These are phyloP conservation scores for Ormyrus pomaceus DNA, from an alignment of 2,888 invertebrate species.

Conservation along the genomic window DNA sequence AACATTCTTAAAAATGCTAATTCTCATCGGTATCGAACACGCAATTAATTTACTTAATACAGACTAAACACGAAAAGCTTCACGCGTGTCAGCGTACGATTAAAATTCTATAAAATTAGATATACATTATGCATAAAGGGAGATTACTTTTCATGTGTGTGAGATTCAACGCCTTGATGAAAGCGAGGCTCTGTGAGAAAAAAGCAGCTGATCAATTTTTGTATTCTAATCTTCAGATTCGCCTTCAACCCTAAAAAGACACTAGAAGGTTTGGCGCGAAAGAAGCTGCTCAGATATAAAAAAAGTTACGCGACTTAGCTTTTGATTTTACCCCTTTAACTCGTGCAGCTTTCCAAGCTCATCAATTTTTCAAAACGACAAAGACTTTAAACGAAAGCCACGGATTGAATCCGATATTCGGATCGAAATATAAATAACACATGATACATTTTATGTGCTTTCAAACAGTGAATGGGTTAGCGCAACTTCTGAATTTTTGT, in stretches of 20 bases:
- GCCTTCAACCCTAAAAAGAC: background rate
- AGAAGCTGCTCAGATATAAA: background rate
- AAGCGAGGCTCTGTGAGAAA: too few species aligned
- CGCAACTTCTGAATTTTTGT: conserved; percentile 62
- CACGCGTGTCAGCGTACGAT: background rate
- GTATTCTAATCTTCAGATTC: conserved; percentile 5
- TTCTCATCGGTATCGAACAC: background rate
- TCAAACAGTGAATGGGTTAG: conserved; percentile 56
- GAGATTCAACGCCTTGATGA: too few species aligned
- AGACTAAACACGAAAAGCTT: conserved; percentile 2
- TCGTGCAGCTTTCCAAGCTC: conserved; percentile 15
- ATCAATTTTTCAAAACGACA: conserved; percentile 11
- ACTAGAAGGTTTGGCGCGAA: background rate
- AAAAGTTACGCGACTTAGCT: conserved; percentile 2
- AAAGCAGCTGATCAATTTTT: conserved; percentile 16
- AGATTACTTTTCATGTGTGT: conserved; percentile 1
- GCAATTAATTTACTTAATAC: background rate
- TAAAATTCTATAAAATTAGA: conserved; percentile 1
- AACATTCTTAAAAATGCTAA: conserved; percentile 11
- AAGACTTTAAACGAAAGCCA: conserved; percentile 26
- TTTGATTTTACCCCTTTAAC: conserved; percentile 11
- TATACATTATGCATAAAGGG: background rate
- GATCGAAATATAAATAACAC: background rate
- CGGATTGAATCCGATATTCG: conserved; percentile 13
- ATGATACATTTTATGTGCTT: conserved; percentile 33